These are phyloP conservation scores for Blastomussa wellsi DNA, from an alignment of 92 coral and sea anemone genomes.

Conservation along the genomic window DNA sequence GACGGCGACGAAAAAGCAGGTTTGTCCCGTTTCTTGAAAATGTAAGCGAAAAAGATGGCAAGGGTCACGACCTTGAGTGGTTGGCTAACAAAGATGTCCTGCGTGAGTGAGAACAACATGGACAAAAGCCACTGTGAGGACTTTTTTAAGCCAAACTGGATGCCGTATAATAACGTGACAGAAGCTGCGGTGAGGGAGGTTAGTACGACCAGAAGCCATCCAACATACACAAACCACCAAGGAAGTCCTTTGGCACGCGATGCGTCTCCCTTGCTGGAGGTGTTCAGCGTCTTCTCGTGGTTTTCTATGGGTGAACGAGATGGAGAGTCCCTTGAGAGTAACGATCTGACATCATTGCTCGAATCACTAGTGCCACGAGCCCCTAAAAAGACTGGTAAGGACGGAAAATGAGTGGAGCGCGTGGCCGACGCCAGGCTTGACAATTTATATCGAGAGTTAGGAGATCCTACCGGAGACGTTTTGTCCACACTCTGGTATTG, in stretches of 20 bases:
- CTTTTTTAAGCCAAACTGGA: slow-evolving; percentile 77
- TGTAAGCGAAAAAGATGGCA: slow-evolving; percentile 75
- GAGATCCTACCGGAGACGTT: slow-evolving; percentile 1
- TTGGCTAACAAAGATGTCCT: slow-evolving; percentile 89
- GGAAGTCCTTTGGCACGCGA: slow-evolving; percentile 59
- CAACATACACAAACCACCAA: slow-evolving; percentile 83
- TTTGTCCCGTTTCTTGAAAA: slow-evolving; percentile 74
- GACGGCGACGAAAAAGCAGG: slow-evolving; percentile 20
- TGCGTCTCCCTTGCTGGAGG: neutral
- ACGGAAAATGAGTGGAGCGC: slow-evolving; percentile 28
- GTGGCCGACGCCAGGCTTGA: slow-evolving; percentile 3
- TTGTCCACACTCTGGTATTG: neutral
- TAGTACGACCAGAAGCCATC: slow-evolving; percentile 71
- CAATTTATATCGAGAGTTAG: neutral
- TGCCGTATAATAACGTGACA: slow-evolving; percentile 84
- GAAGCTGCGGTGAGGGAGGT: slow-evolving; percentile 71
- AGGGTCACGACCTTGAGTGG: slow-evolving; percentile 82
- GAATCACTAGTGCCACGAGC: neutral
- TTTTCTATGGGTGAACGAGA: slow-evolving; percentile 11
- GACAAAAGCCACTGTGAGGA: slow-evolving; percentile 94
- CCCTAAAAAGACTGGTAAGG: neutral
- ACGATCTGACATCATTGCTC: slow-evolving; percentile 1
- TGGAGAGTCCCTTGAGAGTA: slow-evolving; percentile 22
- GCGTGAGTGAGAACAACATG: slow-evolving; percentile 80
- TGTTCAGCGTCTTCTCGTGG: neutral